Evolutionary conservation across 1,140 invertebrate genomes (phyloP).

Genomic region (Formica exsecta): DNA sequence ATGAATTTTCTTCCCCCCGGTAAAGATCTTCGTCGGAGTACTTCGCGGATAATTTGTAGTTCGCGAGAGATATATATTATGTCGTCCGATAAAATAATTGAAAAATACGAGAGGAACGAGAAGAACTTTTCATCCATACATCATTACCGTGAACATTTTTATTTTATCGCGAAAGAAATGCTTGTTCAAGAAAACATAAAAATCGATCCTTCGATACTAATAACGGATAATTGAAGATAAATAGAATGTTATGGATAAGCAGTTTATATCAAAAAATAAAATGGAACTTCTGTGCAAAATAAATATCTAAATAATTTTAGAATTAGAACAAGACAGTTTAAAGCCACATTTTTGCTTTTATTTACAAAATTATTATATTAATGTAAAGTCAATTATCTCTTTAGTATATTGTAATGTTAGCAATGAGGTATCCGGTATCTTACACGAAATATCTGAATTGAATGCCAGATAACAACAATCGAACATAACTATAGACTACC

Average conservation of each 20-base stretch:
- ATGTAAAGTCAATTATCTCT: neutral
- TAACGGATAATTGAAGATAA: neutral
- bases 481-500: slow-evolving; percentile 12
- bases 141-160: neutral
- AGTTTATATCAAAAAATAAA: neutral
- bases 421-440: neutral
- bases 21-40: neutral
- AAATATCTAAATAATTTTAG: neutral
- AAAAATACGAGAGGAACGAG: neutral
- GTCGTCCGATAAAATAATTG: slow-evolving; percentile 12
- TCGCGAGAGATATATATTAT: slow-evolving; percentile 3
- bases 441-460: neutral
- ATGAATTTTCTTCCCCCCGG: neutral
- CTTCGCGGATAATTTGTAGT: slow-evolving; percentile 26
- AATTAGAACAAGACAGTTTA: neutral
- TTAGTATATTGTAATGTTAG: neutral
- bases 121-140: neutral
- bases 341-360: too few relatives aligned
- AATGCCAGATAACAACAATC: slow-evolving; percentile 41
- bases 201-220: neutral
- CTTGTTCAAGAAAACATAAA: neutral
- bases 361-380: slow-evolving; percentile 15
- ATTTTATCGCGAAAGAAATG: slow-evolving; percentile 1
- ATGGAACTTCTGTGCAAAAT: neutral
- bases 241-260: neutral